Base-by-base conservation (phyloP, 2,113 vertebrate genomes). In the Carlito syrichta region DNA sequence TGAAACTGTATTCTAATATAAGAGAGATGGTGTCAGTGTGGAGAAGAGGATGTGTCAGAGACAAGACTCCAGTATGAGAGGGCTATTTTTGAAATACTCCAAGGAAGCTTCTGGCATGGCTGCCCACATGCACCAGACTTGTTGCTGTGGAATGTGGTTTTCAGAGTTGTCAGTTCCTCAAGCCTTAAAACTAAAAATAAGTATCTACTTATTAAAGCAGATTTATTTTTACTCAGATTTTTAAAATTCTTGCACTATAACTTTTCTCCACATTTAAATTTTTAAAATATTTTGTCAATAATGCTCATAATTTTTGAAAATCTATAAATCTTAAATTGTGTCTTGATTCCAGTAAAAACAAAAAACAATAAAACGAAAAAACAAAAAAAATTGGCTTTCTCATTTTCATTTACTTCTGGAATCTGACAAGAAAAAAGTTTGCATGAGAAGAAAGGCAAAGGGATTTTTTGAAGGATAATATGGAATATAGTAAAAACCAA, bases 171-270 rank as follows among this genome's bases (percentile, higher is more conserved):
- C 89, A 92, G 63, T 83, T 78, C 40, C 79, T 97, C 71, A 83
- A 96, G 20, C 7, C 45, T 95, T 60, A 92, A 73, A 40, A 82
- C 96, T 69, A 77, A 97, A 98, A 96, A 96, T 40, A 71, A 81
- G 6, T 87, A 82, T 95, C 93, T 87, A 90, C 84, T 97, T 95
- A 96, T 97, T 96, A 77, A 96, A 97, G 30, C 20, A 32, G 78
- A 38, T 7, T 78, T 86, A 91, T 76, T 97, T 97, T 97, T 93
- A 86, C 16, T 66, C 30, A 83, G 19, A 56, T 22, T 52, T 73
- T 62, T 73, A 76, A n/a, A 6, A 68, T 79, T 86, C 82, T 60
- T 91, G n/a, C 17, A 50, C 25, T 82, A 35, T 25, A 73, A 8
- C 1, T 93, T 97, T 60, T 69, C 96, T 93, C 62, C 77, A 32